Evolutionary conservation across 2,113 vertebrate genomes (phyloP), one percentile per base, ranked within the genome.

Genomic region (Haliaeetus leucogaster): DNA sequence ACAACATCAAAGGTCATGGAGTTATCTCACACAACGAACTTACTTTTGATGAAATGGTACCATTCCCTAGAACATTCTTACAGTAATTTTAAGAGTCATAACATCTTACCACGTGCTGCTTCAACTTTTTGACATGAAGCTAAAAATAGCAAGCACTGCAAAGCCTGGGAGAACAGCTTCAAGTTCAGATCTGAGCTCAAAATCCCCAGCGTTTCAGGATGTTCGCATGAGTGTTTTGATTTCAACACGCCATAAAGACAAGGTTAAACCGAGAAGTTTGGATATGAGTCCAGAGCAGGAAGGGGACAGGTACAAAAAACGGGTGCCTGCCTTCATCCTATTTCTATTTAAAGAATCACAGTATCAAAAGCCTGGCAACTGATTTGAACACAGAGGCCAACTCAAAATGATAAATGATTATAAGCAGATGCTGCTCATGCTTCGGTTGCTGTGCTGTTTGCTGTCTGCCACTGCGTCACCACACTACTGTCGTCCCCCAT

Each of bases 61-160:
- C 70, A 68, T 90, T 96, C 96, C 86, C 86, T 76, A 86, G 93
- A 94, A 97, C 84, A 89, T 89, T 95, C 67, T 95, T 82, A 95
- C 89, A 95, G 95, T 93, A 91, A 97, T 95, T 96, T 97, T 89
- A 93, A 82, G 89, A 97, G 91, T 95, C 95, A 87, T 93, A 97
- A 96, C 95, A 96, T 96, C 94, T 95, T 82, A 91, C 84, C 94
- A 95, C 27, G 86, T 96, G 93, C 95, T 91, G 78, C 89, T 94
- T 89, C 83, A 77, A 91, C 93, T 96, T 95, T 87, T 79, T 97
- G 93, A 97, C 97, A 96, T 16, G 70, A 65, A 77, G 86, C 83
- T 97, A 97, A 97, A 97, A 97, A 95, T 96, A 97, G 89, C 66
- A 40, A 86, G 73, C 1, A 1, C 93, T 94, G 86, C 86, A 95